Evolutionary conservation across 2,888 invertebrate species (phyloP), one percentile per base, ranked within the genome.

Genomic region (Drosophila atroscutellata): DNA sequence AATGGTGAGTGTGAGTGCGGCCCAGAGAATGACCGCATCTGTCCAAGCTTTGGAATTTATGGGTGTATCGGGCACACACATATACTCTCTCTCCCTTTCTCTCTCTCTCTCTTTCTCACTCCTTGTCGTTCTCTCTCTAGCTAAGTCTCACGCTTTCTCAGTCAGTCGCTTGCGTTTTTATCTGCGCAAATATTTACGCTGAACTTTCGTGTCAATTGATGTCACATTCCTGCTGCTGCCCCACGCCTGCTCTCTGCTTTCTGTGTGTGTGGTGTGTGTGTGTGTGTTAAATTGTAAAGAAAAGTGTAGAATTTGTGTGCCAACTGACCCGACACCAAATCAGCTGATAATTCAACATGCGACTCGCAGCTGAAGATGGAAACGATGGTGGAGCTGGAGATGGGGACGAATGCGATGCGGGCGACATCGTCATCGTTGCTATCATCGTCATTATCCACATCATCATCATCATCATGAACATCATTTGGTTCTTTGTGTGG

Each of bases 191-290:
- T 86, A 86, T 86, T 90, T 86, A 77, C 76, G 89, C 81, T 86
- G 90, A 86, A 86, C 89, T 86, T 77, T 86, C 72, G 86, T 90
- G 90, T 88, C 86, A 89, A 86, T 86, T 86, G 89, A 88, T 86
- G 86, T 85, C 86, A 80, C 89, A 86, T 86, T 90, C 83, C 74
- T 60, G 60, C 55, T 30, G 34, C 20, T 30, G 37, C 20, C 42
- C 18, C 50, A 49, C 8, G 42, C 52, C 39, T 54, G 24, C 34
- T 9, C 8, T 13, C 18, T 36, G 18, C 30, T 15, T 45, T 0
- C 26, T 52, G 24, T 45, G 24, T 64, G 15, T 28, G 26, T n/a
- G n/a, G 7, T 20, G 20, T 50, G n/a, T 54, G 28, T 54, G 28
- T 66, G 64, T 80, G 70, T 84, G 82, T 75, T 75, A 74, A 77